These are phyloP conservation scores for Ciconia boyciana DNA, from an alignment of 2,113 vertebrate species.

Conservation along the genomic window DNA sequence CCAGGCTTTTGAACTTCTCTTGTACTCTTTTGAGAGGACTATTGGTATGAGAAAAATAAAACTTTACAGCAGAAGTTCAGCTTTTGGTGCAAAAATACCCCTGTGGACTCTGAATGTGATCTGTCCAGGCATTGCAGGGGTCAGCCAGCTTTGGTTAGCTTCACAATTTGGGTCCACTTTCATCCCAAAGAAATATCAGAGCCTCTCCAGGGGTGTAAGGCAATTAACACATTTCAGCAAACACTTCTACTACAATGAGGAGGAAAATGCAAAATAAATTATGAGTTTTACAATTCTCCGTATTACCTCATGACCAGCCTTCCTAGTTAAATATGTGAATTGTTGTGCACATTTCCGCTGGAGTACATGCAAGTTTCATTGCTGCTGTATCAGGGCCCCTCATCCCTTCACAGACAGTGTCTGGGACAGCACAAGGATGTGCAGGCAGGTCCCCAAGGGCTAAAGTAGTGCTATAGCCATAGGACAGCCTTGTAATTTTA, in stretches of 20 bases:
- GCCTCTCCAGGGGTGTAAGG: neutral
- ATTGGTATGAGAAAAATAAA: neutral
- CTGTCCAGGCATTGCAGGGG: rapidly evolving
- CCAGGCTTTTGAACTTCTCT: neutral
- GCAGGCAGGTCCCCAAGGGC: neutral
- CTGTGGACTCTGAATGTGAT: neutral
- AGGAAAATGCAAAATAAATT: neutral
- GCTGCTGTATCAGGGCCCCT: neutral
- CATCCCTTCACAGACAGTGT: neutral
- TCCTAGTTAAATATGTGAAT: neutral
- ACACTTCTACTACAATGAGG: neutral
- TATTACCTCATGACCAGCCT: neutral
- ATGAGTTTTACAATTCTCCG: neutral
- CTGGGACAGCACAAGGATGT: neutral
- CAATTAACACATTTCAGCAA: neutral
- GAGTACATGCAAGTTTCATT: neutral
- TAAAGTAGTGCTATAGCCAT: neutral
- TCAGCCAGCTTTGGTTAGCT: neutral
- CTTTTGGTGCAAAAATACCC: neutral
- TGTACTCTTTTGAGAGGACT: neutral
- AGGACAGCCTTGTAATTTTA: neutral
- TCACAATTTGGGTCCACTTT: neutral
- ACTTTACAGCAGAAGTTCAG: neutral
- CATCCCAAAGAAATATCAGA: neutral
- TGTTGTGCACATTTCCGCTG: neutral